Percentiles rank a stretch among this genome's conserved stretches.
phyloP scores from a whole-genome alignment of 1,140 invertebrate genomes.

The Polyergus mexicanus region DNA sequence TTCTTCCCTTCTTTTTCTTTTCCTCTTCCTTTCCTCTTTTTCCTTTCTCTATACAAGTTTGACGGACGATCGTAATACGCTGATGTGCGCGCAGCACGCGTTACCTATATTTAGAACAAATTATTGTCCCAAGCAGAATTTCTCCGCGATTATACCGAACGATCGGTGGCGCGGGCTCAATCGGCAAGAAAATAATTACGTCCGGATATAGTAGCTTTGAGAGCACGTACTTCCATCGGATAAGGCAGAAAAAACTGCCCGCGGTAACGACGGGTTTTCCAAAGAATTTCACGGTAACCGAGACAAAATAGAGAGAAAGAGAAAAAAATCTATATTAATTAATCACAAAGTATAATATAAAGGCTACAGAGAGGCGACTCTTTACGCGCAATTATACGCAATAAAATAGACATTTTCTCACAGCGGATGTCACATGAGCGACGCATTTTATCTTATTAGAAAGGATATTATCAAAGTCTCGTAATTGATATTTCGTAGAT shows the following conservation, averaged over 20 bases:
- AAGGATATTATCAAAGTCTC: constrained; percentile 18
- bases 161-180: constrained; percentile 55
- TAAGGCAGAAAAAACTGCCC: constrained; percentile 21
- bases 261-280: constrained; percentile 12
- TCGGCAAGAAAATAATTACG: constrained; percentile 76
- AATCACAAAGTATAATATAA: neutral
- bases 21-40: constrained; percentile 15
- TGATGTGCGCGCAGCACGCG: constrained; percentile 64
- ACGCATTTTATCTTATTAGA: neutral
- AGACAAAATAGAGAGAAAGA: neutral
- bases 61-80: constrained; percentile 66
- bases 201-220: constrained; percentile 34
- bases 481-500: constrained; percentile 33
- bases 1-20: constrained; percentile 61
- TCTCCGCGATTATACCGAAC: constrained; percentile 72
- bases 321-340: constrained; percentile 41
- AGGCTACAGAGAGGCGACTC: neutral
- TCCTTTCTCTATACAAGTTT: constrained; percentile 35
- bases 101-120: constrained; percentile 78
- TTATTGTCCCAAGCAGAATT: constrained; percentile 74
- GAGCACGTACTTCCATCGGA: neutral
- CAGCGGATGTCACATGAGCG: neutral
- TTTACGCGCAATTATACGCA: neutral
- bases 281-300: constrained; percentile 44
- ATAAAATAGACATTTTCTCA: constrained; percentile 18